phyloP scores from a whole-genome alignment of 2,113 vertebrate genomes.

The Petromus typicus region DNA sequence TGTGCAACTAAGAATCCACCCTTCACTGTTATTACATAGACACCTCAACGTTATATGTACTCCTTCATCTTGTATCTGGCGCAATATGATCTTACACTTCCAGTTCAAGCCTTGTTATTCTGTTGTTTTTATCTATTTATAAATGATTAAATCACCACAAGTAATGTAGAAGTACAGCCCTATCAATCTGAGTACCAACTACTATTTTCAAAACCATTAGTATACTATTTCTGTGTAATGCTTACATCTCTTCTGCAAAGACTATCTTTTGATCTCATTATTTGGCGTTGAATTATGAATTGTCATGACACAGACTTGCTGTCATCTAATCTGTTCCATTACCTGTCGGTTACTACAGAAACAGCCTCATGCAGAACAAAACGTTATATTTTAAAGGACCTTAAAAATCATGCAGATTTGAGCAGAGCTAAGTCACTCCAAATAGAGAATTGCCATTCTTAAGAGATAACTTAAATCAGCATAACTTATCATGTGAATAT shows the following conservation, averaged over 20 bases:
- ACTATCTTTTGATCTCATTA: background rate
- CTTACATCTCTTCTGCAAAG: background rate
- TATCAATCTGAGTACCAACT: background rate
- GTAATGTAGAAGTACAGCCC: background rate
- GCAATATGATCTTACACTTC: background rate
- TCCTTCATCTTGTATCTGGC: constrained; percentile 21
- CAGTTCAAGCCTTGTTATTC: background rate
- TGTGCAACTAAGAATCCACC: background rate
- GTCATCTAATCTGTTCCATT: background rate
- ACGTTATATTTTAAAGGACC: background rate
- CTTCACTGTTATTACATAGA: background rate
- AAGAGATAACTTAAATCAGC: constrained; percentile 17
- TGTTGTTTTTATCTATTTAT: background rate
- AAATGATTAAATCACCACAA: constrained; percentile 5
- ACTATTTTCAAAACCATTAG: background rate
- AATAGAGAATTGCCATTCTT: constrained; percentile 55
- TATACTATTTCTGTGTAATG: background rate
- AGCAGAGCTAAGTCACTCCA: constrained; percentile 7
- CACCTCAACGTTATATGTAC: no score
- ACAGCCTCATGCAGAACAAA: background rate
- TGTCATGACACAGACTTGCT: background rate
- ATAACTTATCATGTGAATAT: constrained; percentile 58
- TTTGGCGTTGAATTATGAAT: background rate
- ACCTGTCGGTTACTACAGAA: background rate
- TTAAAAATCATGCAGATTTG: constrained; percentile 12